Evolutionary conservation across 2,888 invertebrate species (phyloP), one percentile per base, ranked within the genome.

Genomic region (Ferdinandea cuprea): DNA sequence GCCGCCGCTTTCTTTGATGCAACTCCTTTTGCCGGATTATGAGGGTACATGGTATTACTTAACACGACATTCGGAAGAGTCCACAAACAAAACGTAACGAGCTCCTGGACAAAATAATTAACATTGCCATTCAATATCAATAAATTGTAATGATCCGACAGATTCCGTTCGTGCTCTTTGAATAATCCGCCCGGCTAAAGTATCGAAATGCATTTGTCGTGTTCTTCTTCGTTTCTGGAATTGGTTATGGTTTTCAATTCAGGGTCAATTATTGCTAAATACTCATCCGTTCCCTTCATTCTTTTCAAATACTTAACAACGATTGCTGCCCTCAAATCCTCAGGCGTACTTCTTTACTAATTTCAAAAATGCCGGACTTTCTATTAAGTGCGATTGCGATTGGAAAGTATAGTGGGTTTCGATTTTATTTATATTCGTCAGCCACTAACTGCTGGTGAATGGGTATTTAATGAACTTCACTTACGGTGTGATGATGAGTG

Each of bases 121-220:
- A 66, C 71, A 61, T 66, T 66, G 72, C 72, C 56, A 77, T 83
- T 77, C 54, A 77, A 83, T 77, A 71, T 61, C 72, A 72, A 83
- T 83, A 77, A 77, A 77, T 71, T 66, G 54, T 48, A 66, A 73
- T 73, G 58, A 66, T 58, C 32, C 71, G 65, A 59, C 59, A 25
- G 37, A 59, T 19, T 15, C 52, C 13, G 65, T 77, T 81, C 77
- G 81, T 77, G 81, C 52, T 54, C 19, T 17, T 59, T 71, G 59
- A 81, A 81, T 77, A 59, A 56, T 32, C 46, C 6, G 48, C 52
- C 65, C 76, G 76, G 76, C 71, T 81, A 71, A 65, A 59, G 69
- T 46, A 65, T 40, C 59, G 17, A 48, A 81, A 77, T 77, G 65
- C 65, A 59, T 77, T 81, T 54, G 6, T 59, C 50, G 19, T 80